A percentile compares a stretch with the other conserved stretches of the same genome.
These are phyloP conservation scores for Promerops cafer DNA, from an alignment of 2,113 vertebrate species.

Conservation along the genomic window DNA sequence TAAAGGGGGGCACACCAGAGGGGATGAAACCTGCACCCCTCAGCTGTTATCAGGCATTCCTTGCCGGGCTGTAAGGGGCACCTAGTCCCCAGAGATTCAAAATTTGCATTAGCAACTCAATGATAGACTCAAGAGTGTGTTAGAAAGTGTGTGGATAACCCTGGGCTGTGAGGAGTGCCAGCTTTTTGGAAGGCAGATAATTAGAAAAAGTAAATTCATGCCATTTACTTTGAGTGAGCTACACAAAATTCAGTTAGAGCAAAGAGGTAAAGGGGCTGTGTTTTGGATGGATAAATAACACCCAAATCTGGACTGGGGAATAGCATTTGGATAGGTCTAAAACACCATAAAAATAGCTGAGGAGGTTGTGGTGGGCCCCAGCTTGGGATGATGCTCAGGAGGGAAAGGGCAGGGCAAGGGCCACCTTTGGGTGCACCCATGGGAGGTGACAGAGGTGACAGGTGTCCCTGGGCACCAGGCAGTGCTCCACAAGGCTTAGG, in stretches of 20 bases:
- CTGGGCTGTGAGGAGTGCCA: background rate
- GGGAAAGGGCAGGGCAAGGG: background rate
- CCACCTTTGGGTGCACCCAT: background rate
- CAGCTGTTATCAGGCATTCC: background rate
- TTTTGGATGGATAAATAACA: background rate
- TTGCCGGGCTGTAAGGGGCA: background rate
- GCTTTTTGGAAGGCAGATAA: background rate
- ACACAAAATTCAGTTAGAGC: background rate
- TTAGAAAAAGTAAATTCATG: background rate
- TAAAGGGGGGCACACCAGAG: background rate
- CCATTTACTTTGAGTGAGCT: background rate
- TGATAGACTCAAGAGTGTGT: background rate
- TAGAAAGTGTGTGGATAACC: background rate
- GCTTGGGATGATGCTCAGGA: background rate
- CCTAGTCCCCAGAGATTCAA: accelerated
- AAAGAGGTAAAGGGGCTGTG: background rate
- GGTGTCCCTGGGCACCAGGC: background rate
- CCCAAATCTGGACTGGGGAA: background rate
- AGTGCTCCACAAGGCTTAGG: background rate
- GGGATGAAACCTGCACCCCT: background rate
- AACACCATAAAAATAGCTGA: background rate
- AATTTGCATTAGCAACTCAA: background rate
- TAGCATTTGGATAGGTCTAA: background rate
- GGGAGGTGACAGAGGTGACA: background rate
- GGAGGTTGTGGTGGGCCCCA: background rate